These are phyloP conservation scores for Timema cristinae DNA, from an alignment of 2,888 invertebrate genomes.

Conservation along the genomic window DNA sequence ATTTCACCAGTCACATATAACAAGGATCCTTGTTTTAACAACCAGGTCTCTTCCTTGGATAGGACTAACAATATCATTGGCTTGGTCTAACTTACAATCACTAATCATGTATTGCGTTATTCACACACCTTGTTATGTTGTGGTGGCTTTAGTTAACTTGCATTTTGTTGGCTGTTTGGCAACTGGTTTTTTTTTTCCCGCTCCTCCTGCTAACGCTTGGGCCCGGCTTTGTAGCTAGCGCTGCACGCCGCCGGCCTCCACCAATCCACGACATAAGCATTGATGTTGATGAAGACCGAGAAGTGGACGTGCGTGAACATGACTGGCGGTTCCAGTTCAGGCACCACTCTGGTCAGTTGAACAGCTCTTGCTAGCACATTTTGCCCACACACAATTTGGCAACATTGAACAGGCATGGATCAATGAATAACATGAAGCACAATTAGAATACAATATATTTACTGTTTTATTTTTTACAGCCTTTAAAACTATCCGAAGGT, in stretches of 20 bases:
- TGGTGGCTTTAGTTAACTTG: neutral
- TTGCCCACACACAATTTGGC: neutral
- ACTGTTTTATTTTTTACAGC: too few species aligned
- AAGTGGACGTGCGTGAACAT: slow-evolving; percentile 52
- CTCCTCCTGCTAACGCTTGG: slow-evolving; percentile 10
- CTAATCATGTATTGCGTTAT: too few species aligned
- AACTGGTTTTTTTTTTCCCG: neutral
- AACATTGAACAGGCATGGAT: too few species aligned
- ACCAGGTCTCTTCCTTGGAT: too few species aligned
- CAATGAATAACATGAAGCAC: too few species aligned
- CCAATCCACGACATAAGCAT: slow-evolving; percentile 52
- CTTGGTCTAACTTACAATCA: too few species aligned
- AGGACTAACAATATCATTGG: too few species aligned
- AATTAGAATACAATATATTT: neutral
- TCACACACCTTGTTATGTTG: too few species aligned
- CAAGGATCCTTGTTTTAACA: too few species aligned
- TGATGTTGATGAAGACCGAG: slow-evolving; percentile 50
- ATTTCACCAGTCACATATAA: too few species aligned
- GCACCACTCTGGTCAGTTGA: slow-evolving; percentile 18
- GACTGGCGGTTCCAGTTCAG: slow-evolving; percentile 52
- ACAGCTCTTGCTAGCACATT: slow-evolving; percentile 8
- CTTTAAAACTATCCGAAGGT: too few species aligned
- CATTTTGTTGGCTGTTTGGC: neutral
- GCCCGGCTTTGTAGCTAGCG: slow-evolving; percentile 13
- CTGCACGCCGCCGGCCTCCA: slow-evolving; percentile 42